Base-by-base conservation (phyloP, 1,140 invertebrate species). In the Scaptomyza hsui region DNA sequence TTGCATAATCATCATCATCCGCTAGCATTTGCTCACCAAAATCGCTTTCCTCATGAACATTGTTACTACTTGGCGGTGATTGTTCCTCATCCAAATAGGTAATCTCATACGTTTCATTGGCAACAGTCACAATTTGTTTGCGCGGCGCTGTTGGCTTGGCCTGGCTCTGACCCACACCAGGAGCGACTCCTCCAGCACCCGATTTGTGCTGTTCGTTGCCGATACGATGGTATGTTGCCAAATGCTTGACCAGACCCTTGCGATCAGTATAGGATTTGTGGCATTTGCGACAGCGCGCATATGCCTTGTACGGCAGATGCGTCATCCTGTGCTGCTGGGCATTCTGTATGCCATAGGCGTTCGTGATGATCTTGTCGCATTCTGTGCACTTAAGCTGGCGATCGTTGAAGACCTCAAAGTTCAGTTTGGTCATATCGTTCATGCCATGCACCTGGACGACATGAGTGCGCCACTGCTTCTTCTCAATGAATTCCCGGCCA, bases 281-380 rank as follows among this genome's bases (percentile, higher is more conserved):
- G 55, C 89, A 90, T 32, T 90, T 73, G 44, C 81, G 81, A 39
- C 89, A 90, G 4, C 86, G 68, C 7, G 81, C 80, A 32, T 88
- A 90, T 0, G 89, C 82, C 51, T 90, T 90, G 21, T 73, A 88
- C 0, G 89, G 89, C 47, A 90, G 48, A 53, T 90, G 89, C 1
- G 89, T 90, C 18, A 90, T 88, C 21, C 79, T 68, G 67, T 90
- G 89, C 48, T 90, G 89, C 47, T 90, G 89, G 0, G 89, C 89
- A 72, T 90, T 90, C 72, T 90, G 89, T 47, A 90, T 85, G 5
- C 89, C 89, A 56, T 90, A 90, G 2, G 89, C 89, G 51, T 90
- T 90, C 5, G 89, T 90, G 4, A 90, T 90, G 12, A 90, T 83
- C 59, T 90, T 90, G 0, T 83, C 89, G 45, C 89, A 90, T 42